Evolutionary conservation across 2,113 vertebrate genomes (phyloP).

Genomic region (Helogale parvula): DNA sequence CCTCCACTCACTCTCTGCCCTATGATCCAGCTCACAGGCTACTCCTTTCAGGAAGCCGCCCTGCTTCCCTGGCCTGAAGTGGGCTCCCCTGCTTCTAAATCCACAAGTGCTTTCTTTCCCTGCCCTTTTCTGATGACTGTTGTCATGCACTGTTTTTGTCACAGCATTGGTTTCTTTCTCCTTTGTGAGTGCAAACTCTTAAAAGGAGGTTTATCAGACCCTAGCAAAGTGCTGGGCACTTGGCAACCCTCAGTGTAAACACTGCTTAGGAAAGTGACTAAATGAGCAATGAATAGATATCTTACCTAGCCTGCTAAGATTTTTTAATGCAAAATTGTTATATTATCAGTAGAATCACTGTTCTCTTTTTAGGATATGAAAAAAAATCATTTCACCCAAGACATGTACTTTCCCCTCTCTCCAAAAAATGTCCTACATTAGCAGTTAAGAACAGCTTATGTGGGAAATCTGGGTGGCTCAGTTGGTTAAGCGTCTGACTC

Average conservation of each 20-base stretch:
- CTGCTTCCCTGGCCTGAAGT: not conserved
- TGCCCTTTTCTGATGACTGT: not conserved
- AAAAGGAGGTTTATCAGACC: not conserved
- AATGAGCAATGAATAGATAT: not conserved
- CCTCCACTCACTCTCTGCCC: not conserved
- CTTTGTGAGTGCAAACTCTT: not conserved
- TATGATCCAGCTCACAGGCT: not conserved
- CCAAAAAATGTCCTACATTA: not conserved
- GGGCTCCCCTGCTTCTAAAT: not conserved
- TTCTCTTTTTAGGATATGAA: not conserved
- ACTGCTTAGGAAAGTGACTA: not conserved
- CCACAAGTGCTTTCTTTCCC: not conserved
- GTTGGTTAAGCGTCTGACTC: too few relatives aligned
- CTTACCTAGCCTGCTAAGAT: not conserved
- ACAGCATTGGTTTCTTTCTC: not conserved
- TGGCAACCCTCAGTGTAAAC: not conserved
- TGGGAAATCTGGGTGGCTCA: too few relatives aligned
- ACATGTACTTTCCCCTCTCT: conserved; percentile 18
- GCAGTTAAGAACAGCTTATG: not conserved
- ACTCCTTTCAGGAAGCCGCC: not conserved
- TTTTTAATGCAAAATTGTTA: not conserved
- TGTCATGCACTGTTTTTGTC: not conserved
- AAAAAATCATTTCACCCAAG: not conserved
- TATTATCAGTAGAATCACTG: not conserved
- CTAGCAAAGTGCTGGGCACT: not conserved